Conservation (phyloP, 2,113 vertebrate species). For the Myotis brandtii region DNA sequence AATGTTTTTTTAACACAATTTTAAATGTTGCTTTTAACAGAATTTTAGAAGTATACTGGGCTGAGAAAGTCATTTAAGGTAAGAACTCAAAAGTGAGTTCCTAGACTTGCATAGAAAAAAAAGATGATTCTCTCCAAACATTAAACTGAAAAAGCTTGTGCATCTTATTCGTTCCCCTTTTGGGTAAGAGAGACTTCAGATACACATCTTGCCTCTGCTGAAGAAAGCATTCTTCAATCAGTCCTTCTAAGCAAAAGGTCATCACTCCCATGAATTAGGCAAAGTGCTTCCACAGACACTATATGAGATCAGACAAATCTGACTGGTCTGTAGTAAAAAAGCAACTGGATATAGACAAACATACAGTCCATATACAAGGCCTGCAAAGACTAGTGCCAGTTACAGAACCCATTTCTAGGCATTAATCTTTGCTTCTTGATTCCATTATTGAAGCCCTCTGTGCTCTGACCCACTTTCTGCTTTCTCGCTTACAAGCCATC, state of each 20-base stretch:
- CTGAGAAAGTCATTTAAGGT: neutral
- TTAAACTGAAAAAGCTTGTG: neutral
- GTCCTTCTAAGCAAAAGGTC: conserved; percentile 35
- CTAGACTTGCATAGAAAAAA: conserved; percentile 31
- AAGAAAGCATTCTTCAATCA: conserved; percentile 9
- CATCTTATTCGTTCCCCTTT: neutral
- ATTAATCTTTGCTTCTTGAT: conserved; percentile 42
- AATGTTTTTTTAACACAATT: conserved; percentile 13
- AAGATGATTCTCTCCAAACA: conserved; percentile 27
- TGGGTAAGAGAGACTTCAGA: neutral
- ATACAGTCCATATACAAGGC: neutral
- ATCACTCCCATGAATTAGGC: neutral
- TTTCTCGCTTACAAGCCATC: neutral
- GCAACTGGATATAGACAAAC: neutral
- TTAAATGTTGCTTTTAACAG: neutral
- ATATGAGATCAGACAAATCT: conserved; percentile 33
- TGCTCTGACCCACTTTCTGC: neutral
- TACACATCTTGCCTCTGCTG: conserved; percentile 14
- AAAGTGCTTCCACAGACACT: conserved; percentile 42
- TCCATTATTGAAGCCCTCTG: conserved; percentile 38
- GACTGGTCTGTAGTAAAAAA: neutral
- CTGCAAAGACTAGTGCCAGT: neutral
- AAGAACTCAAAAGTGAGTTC: conserved; percentile 34
- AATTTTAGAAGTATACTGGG: conserved; percentile 28
- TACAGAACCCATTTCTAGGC: neutral